Conservation (phyloP, 1,140 invertebrate species). For the Zophobas atratus region DNA sequence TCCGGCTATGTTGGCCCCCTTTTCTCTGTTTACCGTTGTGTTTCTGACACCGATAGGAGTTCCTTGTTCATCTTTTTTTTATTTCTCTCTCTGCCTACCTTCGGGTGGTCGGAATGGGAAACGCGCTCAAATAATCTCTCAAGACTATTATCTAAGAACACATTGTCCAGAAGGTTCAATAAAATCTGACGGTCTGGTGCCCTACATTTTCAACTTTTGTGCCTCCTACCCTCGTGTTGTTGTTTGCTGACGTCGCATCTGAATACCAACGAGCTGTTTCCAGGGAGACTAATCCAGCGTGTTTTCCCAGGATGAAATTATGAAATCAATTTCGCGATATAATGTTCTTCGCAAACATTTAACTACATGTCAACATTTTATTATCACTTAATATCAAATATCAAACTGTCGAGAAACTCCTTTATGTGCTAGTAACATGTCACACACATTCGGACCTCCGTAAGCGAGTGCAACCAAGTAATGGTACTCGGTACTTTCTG, state of each 20-base stretch:
- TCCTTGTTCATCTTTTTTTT: constrained; percentile 18
- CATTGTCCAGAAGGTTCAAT: not conserved
- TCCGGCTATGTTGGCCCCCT: constrained; percentile 56
- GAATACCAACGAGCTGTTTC: not conserved
- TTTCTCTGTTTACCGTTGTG: constrained; percentile 56
- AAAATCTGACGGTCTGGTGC: constrained; percentile 2
- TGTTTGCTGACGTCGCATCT: not conserved
- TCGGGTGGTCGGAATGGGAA: constrained; percentile 26
- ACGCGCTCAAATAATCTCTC: not conserved
- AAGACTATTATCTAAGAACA: not conserved
- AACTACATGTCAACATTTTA: no score
- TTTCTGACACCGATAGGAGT: constrained; percentile 49
- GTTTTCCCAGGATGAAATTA: not conserved
- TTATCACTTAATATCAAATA: no score
- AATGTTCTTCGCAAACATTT: not conserved
- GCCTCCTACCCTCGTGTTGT: not conserved
- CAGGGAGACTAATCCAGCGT: not conserved
- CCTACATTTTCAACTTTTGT: not conserved
- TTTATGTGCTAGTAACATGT: no score
- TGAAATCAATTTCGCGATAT: constrained; percentile 6
- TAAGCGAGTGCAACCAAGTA: not conserved
- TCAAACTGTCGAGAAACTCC: no score
- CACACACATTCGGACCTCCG: no score
- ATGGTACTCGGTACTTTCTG: constrained; percentile 14
- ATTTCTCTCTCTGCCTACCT: not conserved